Conservation (phyloP, 2,888 invertebrate species). For the Ceriagrion tenellum region DNA sequence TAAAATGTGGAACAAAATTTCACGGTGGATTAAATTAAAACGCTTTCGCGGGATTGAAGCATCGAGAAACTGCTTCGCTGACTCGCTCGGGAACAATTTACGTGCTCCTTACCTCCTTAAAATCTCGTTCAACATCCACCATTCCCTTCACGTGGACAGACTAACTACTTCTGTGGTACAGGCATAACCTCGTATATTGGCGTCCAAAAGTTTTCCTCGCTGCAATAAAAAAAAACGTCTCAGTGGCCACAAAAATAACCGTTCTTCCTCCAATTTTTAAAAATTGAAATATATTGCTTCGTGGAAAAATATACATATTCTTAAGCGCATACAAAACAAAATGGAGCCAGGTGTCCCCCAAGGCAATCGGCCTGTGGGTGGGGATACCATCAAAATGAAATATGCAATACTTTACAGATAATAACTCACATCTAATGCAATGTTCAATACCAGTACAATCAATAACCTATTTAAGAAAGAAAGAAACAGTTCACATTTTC, state of each 20-base stretch:
- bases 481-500: too few relatives aligned
- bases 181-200: neutral
- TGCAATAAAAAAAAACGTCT: neutral
- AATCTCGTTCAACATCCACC: neutral
- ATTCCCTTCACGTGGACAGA: neutral
- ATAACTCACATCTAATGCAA: too few relatives aligned
- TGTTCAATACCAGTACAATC: too few relatives aligned
- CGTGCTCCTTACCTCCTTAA: neutral
- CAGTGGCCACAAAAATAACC: neutral
- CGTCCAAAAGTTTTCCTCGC: neutral
- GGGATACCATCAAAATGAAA: too few relatives aligned
- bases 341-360: too few relatives aligned
- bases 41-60: neutral
- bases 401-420: too few relatives aligned
- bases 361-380: too few relatives aligned
- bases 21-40: neutral
- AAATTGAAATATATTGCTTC: too few relatives aligned
- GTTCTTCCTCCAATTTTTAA: too few relatives aligned
- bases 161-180: neutral
- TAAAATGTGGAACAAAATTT: slow-evolving; percentile 14
- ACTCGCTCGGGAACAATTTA: neutral
- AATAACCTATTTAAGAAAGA: too few relatives aligned
- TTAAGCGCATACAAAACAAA: too few relatives aligned
- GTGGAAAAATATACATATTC: too few relatives aligned
- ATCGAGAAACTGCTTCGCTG: neutral